Conservation (phyloP, 2,888 invertebrate species). For the Quadriops clusia region DNA sequence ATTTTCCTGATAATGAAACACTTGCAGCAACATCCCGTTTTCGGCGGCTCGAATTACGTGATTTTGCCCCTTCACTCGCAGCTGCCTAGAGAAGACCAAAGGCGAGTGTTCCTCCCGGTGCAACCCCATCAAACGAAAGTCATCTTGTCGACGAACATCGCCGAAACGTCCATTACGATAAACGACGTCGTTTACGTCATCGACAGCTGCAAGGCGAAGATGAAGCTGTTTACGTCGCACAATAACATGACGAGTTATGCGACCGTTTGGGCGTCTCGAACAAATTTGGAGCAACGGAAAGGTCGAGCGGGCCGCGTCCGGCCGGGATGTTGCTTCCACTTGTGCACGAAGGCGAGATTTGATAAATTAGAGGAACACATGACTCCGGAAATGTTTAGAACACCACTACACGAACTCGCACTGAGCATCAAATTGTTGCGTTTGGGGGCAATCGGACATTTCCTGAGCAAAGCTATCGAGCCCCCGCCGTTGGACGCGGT, state of each 20-base stretch:
- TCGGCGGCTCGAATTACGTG: constrained; percentile 49
- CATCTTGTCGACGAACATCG: constrained; percentile 94
- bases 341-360: constrained; percentile 70
- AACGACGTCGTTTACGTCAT: constrained; percentile 97
- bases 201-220: constrained; percentile 93
- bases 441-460: constrained; percentile 85
- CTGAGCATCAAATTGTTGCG: constrained; percentile 82
- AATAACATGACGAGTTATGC: constrained; percentile 99
- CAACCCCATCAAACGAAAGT: constrained; percentile 80
- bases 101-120: constrained; percentile 81
- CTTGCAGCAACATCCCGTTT: constrained; percentile 56
- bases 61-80: constrained; percentile 96
- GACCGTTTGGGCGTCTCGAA: constrained; percentile 89
- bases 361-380: constrained; percentile 73
- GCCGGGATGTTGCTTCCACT: constrained; percentile 86
- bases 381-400: constrained; percentile 96
- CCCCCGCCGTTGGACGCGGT: constrained; percentile 96
- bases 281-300: constrained; percentile 88
- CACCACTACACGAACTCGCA: constrained; percentile 90
- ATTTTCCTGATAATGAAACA: constrained; percentile 86
- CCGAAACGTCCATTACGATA: constrained; percentile 96
- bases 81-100: constrained; percentile 90
- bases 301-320: constrained; percentile 90
- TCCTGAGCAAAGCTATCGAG: constrained; percentile 89
- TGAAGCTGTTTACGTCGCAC: constrained; percentile 95